Conservation (phyloP, 2,113 vertebrate species). For the Pachycephala philippinensis region DNA sequence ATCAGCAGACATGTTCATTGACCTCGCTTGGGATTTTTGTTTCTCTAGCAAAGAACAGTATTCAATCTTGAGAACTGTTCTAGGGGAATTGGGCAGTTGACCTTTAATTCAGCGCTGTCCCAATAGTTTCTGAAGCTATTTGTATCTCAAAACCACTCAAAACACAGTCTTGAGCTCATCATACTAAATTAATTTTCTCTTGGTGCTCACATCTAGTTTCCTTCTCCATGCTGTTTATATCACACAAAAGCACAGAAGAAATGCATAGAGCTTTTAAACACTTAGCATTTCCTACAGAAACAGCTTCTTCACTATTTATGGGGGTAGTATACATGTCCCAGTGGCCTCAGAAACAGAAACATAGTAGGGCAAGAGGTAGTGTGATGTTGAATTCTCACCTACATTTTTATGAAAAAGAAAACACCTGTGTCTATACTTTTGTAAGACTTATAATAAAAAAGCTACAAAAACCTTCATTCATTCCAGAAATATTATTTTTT, state of each 20-base stretch:
- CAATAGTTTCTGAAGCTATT: not conserved
- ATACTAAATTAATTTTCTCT: constrained; percentile 57
- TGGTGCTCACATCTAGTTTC: not conserved
- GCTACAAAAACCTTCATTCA: not conserved
- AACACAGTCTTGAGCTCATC: not conserved
- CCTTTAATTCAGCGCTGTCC: not conserved
- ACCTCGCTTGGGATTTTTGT: not conserved
- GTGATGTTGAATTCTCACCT: not conserved
- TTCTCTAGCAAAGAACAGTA: not conserved
- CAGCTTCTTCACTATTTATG: not conserved
- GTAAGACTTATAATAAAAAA: not conserved
- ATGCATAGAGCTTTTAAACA: not conserved
- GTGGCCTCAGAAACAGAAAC: not conserved
- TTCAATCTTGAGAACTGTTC: not conserved
- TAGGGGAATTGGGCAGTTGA: not conserved
- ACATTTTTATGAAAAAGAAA: not conserved
- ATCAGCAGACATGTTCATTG: not conserved
- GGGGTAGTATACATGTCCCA: not conserved
- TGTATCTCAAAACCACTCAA: not conserved
- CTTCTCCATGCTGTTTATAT: not conserved
- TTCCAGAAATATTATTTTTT: not conserved
- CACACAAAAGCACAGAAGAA: not conserved
- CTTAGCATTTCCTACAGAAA: not conserved
- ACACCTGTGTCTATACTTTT: not conserved
- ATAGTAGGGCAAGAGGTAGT: not conserved